These are phyloP conservation scores for Helicoverpa zea DNA, from an alignment of 1,140 invertebrate species.

Conservation along the genomic window DNA sequence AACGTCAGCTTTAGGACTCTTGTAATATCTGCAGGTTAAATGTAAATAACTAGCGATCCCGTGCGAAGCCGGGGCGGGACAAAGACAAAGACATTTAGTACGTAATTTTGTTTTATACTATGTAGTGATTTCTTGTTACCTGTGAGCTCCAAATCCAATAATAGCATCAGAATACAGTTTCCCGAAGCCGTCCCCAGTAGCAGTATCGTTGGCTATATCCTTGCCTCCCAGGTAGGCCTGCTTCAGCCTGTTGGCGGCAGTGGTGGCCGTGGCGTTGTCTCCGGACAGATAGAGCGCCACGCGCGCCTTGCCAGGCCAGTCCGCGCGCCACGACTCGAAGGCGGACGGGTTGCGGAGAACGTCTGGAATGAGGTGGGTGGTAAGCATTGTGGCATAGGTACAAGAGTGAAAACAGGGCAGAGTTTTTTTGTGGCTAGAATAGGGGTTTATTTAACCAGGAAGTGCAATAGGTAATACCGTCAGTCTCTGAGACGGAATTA, in stretches of 20 bases:
- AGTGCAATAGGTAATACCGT: too few species aligned
- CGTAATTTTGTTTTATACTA: too few species aligned
- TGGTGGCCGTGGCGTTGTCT: neutral
- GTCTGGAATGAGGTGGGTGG: constrained; percentile 32
- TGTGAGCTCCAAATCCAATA: constrained; percentile 61
- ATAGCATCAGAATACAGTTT: constrained; percentile 61
- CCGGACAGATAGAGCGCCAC: constrained; percentile 57
- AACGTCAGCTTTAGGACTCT: neutral
- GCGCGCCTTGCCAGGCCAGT: constrained; percentile 60
- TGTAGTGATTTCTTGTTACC: too few species aligned
- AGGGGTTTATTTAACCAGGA: too few species aligned
- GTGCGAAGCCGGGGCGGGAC: too few species aligned
- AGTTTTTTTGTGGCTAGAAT: too few species aligned
- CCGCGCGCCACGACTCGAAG: constrained; percentile 53
- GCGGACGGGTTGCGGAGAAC: constrained; percentile 56
- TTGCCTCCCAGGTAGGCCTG: constrained; percentile 51
- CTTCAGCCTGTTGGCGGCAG: constrained; percentile 45
- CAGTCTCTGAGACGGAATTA: too few species aligned
- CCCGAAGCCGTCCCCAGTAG: constrained; percentile 52
- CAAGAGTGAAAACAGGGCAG: too few species aligned
- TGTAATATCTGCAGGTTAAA: too few species aligned
- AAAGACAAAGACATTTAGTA: too few species aligned
- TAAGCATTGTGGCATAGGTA: too few species aligned
- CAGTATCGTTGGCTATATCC: constrained; percentile 50
- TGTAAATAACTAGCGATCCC: too few species aligned